phyloP scores from a whole-genome alignment of 2,113 vertebrate species.

The Charadrius vociferus region DNA sequence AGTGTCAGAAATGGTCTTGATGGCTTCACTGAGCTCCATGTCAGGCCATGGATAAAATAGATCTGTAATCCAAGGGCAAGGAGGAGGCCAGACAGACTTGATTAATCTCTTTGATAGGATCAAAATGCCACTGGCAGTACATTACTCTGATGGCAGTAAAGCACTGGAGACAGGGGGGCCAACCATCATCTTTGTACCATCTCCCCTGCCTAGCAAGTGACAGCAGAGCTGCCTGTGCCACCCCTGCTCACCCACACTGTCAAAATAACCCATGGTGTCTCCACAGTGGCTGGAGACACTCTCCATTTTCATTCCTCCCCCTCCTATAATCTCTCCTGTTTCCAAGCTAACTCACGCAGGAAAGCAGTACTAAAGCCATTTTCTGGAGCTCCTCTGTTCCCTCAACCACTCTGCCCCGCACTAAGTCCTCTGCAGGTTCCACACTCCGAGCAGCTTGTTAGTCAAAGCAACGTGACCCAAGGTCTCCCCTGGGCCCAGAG shows the following conservation, averaged over 20 bases:
- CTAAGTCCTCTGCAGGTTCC: neutral
- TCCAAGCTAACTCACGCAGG: neutral
- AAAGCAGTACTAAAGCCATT: neutral
- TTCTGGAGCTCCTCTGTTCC: neutral
- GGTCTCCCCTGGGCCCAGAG: neutral
- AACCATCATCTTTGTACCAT: neutral
- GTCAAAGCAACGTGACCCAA: neutral
- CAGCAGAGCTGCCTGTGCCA: neutral
- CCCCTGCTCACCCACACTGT: neutral
- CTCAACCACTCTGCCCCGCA: neutral
- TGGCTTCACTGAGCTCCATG: neutral
- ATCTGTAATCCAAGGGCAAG: neutral
- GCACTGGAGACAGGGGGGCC: neutral
- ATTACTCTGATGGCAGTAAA: neutral
- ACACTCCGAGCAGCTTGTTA: neutral
- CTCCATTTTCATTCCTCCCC: neutral
- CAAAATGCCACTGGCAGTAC: neutral
- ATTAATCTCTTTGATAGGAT: neutral
- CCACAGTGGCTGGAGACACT: neutral
- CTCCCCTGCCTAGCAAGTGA: neutral
- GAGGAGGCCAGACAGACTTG: neutral
- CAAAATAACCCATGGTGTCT: neutral
- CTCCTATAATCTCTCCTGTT: neutral
- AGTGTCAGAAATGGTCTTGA: neutral
- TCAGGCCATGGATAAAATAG: neutral